A percentile compares a stretch with the other conserved stretches of the same genome.
phyloP scores from a whole-genome alignment of 2,888 invertebrate species.

The Tryphoninae sp. region DNA sequence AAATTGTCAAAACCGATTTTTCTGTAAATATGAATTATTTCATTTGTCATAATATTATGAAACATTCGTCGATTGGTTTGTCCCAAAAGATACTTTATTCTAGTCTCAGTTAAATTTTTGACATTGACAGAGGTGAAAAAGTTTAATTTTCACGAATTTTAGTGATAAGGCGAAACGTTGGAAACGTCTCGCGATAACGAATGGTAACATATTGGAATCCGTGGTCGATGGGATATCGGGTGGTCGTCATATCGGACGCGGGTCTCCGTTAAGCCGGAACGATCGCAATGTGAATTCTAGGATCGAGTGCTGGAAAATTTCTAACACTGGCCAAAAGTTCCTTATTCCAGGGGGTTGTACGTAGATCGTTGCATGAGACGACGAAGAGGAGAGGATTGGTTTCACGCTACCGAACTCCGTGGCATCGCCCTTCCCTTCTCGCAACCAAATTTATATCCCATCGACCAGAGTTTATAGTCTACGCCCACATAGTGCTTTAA shows the following conservation, averaged over 20 bases:
- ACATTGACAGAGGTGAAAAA: not conserved
- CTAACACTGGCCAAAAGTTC: slow-evolving; percentile 41
- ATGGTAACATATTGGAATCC: slow-evolving; percentile 27
- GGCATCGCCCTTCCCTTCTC: slow-evolving; percentile 38
- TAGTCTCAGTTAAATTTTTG: not conserved
- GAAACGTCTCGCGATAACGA: slow-evolving; percentile 9
- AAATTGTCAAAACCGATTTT: too few species aligned
- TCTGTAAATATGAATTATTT: too few species aligned
- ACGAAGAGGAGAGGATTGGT: slow-evolving; percentile 6
- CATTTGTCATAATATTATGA: too few species aligned
- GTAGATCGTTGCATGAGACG: slow-evolving; percentile 18
- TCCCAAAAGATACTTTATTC: too few species aligned
- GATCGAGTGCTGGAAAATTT: slow-evolving; percentile 52
- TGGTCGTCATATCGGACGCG: slow-evolving; percentile 27
- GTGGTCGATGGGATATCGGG: slow-evolving; percentile 1
- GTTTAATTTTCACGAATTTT: slow-evolving; percentile 1
- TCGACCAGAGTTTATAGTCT: slow-evolving; percentile 56
- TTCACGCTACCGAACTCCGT: slow-evolving; percentile 46
- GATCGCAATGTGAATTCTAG: slow-evolving; percentile 45
- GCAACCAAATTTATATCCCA: slow-evolving; percentile 61
- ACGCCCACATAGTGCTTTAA: slow-evolving; percentile 39
- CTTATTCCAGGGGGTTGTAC: slow-evolving; percentile 10
- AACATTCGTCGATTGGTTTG: too few species aligned
- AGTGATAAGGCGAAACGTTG: not conserved
- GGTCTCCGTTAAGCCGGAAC: slow-evolving; percentile 43